A percentile compares a stretch with the other conserved stretches of the same genome.
Conservation (phyloP, 2,888 invertebrate species). For the Ochropleura plecta region DNA sequence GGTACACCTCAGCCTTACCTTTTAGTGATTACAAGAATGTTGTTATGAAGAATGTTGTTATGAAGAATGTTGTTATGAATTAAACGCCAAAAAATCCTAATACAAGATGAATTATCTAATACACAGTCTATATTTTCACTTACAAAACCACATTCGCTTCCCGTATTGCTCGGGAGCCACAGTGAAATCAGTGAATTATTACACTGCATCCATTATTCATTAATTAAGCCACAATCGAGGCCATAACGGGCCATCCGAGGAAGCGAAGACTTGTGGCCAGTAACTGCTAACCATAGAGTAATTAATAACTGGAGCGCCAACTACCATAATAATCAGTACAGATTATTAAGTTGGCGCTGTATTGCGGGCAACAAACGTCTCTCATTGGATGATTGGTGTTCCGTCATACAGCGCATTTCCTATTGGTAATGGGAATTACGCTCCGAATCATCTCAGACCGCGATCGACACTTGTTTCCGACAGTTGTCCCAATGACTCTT, state of each 20-base stretch:
- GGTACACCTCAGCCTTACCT: too few species aligned
- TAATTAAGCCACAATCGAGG: conserved; percentile 83
- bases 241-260: conserved; percentile 77
- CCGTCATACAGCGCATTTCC: not conserved
- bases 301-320: conserved; percentile 29
- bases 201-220: conserved; percentile 85
- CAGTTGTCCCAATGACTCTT: too few species aligned
- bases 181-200: conserved; percentile 83
- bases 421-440: not conserved
- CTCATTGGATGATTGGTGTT: too few species aligned
- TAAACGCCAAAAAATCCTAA: not conserved
- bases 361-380: not conserved
- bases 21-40: too few species aligned
- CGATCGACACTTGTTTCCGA: not conserved
- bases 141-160: conserved; percentile 56
- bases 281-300: conserved; percentile 41
- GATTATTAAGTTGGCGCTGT: not conserved
- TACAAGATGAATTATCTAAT: conserved; percentile 21
- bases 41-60: too few species aligned
- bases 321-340: not conserved
- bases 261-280: conserved; percentile 63
- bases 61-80: too few species aligned
- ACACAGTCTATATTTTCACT: conserved; percentile 38
- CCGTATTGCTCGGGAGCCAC: conserved; percentile 54
- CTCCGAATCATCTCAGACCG: not conserved